phyloP scores from a whole-genome alignment of 2,888 invertebrate species.

The Lithosia quadra region DNA sequence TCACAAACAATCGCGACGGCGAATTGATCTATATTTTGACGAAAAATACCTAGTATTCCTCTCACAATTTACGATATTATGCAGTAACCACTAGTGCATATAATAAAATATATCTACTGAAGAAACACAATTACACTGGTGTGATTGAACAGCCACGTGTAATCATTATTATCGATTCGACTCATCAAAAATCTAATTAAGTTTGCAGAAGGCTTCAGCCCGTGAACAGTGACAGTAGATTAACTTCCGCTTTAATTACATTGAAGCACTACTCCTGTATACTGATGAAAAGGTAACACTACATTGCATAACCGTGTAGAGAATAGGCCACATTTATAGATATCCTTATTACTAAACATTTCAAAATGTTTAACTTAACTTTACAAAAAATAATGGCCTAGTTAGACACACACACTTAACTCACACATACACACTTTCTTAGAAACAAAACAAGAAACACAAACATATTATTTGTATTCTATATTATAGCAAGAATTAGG shows the following conservation, averaged over 20 bases:
- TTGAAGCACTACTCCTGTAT: slow-evolving; percentile 61
- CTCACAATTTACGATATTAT: not conserved
- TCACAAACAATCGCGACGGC: no score
- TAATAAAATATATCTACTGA: not conserved
- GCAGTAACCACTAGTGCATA: not conserved
- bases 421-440: no score
- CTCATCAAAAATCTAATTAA: slow-evolving; percentile 80
- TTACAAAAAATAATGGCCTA: no score
- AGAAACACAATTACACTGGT: slow-evolving; percentile 5
- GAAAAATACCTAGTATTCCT: no score
- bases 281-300: slow-evolving; percentile 16
- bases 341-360: not conserved
- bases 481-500: no score
- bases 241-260: slow-evolving; percentile 82
- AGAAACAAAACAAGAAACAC: no score
- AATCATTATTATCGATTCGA: slow-evolving; percentile 54
- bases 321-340: not conserved
- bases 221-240: slow-evolving; percentile 77
- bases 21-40: no score
- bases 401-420: not conserved
- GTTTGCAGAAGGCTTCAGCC: slow-evolving; percentile 59
- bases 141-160: slow-evolving; percentile 26
- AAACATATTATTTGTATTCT: no score
- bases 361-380: not conserved
- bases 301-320: slow-evolving; percentile 14